Evolutionary conservation across 2,888 invertebrate species (phyloP).

Genomic region (Griposia aprilina): DNA sequence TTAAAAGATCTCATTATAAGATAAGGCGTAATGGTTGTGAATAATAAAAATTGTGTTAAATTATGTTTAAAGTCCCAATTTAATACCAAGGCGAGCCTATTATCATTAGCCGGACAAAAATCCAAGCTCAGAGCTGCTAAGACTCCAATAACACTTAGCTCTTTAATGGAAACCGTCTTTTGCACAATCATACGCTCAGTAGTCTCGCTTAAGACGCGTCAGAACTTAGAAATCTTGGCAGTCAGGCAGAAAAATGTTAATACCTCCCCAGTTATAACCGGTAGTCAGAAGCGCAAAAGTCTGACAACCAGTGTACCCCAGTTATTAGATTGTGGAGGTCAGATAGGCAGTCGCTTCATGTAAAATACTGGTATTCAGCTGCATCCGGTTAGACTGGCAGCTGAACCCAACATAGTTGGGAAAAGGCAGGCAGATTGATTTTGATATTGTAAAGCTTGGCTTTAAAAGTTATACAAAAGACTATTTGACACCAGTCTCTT

Average conservation of each 20-base stretch:
- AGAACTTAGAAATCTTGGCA: neutral
- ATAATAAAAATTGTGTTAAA: neutral
- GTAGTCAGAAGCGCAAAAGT: too few species aligned
- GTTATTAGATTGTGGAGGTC: too few species aligned
- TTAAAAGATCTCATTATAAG: conserved; percentile 28
- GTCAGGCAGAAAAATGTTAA: neutral
- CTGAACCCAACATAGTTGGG: too few species aligned
- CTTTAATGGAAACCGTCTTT: neutral
- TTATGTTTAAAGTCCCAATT: neutral
- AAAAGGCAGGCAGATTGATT: too few species aligned
- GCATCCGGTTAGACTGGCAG: too few species aligned
- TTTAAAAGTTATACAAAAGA: neutral
- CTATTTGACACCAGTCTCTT: neutral
- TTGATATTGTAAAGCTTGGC: neutral
- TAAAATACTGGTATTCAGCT: too few species aligned
- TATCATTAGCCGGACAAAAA: too few species aligned
- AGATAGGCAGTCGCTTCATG: too few species aligned
- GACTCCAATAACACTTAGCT: neutral
- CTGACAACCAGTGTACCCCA: too few species aligned
- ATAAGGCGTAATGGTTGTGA: conserved; percentile 5
- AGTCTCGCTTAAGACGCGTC: neutral
- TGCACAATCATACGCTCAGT: neutral
- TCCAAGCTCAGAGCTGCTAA: neutral
- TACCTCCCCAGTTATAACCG: neutral
- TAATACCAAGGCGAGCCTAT: too few species aligned